A percentile compares a stretch with the other conserved stretches of the same genome.
Conservation (phyloP, 1,140 invertebrate species). For the Drosophila sp. region DNA sequence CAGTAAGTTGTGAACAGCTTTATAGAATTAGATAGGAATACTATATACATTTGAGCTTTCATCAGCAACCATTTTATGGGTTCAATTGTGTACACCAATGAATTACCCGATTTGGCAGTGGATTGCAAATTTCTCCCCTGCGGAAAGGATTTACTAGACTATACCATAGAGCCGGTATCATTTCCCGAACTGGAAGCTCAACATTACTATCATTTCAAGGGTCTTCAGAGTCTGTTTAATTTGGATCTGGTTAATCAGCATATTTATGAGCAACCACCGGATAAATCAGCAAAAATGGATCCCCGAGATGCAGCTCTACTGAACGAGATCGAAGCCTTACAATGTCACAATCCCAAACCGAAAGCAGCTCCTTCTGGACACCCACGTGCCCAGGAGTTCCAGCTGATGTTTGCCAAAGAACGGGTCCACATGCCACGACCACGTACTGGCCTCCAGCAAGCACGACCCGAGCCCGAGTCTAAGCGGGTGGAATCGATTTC, state of each 20-base stretch:
- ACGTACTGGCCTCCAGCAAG: not conserved
- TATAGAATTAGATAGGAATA: too few species aligned
- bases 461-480: not conserved
- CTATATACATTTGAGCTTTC: too few species aligned
- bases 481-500: conserved; percentile 11
- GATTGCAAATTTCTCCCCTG: conserved; percentile 49
- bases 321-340: conserved; percentile 30
- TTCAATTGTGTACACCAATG: conserved; percentile 32
- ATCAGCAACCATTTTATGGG: conserved; percentile 38
- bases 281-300: conserved; percentile 15
- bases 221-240: conserved; percentile 42
- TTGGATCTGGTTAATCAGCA: conserved; percentile 41
- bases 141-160: conserved; percentile 37
- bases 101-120: conserved; percentile 29
- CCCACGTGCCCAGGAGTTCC: conserved; percentile 33
- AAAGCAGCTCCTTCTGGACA: not conserved
- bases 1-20: conserved; percentile 32
- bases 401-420: conserved; percentile 41
- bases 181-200: conserved; percentile 27
- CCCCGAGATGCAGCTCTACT: conserved; percentile 32
- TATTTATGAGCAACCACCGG: conserved; percentile 2
- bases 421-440: conserved; percentile 1
- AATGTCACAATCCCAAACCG: conserved; percentile 4
- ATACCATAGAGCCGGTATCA: conserved; percentile 20
- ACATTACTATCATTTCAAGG: conserved; percentile 24